Evolutionary conservation across 1,140 invertebrate species (phyloP).

Genomic region (Formica selysi): DNA sequence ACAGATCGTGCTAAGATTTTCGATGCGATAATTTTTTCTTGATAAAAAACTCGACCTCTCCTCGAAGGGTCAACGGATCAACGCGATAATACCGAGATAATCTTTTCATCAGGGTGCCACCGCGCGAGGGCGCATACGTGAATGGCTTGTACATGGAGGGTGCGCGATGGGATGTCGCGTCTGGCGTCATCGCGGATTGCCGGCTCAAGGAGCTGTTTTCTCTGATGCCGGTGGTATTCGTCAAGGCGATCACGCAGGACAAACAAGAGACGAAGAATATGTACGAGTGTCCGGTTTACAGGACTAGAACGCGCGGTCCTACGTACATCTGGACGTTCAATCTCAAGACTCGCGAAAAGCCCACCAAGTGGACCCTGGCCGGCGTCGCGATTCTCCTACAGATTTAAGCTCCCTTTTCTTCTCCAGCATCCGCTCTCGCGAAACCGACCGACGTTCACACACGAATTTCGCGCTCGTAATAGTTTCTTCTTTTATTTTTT

Average conservation of each 20-base stretch:
- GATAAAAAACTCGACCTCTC: not conserved
- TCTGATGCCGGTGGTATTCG: slow-evolving; percentile 96
- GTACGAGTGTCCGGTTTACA: slow-evolving; percentile 98
- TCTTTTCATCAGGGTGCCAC: slow-evolving; percentile 88
- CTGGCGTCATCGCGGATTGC: slow-evolving; percentile 93
- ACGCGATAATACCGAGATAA: not conserved
- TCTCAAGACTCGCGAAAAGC: slow-evolving; percentile 95
- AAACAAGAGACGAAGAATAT: slow-evolving; percentile 95
- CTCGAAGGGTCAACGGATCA: not conserved
- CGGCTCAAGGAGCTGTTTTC: slow-evolving; percentile 96
- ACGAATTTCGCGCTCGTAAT: slow-evolving; percentile 10
- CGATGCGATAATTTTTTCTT: not conserved
- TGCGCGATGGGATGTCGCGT: slow-evolving; percentile 94
- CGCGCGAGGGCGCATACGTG: slow-evolving; percentile 96
- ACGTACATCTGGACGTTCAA: slow-evolving; percentile 99
- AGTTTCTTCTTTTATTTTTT: not conserved
- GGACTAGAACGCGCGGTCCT: slow-evolving; percentile 94
- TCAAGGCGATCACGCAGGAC: slow-evolving; percentile 95
- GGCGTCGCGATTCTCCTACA: slow-evolving; percentile 96
- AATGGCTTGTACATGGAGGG: slow-evolving; percentile 97
- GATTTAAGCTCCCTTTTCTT: slow-evolving; percentile 84
- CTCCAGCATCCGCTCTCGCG: not conserved
- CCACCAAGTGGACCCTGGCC: slow-evolving; percentile 96
- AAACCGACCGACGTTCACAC: slow-evolving; percentile 13
- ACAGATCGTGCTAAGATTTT: not conserved